Conservation (phyloP, 2,888 invertebrate genomes). For the Nephrotoma appendiculata region DNA sequence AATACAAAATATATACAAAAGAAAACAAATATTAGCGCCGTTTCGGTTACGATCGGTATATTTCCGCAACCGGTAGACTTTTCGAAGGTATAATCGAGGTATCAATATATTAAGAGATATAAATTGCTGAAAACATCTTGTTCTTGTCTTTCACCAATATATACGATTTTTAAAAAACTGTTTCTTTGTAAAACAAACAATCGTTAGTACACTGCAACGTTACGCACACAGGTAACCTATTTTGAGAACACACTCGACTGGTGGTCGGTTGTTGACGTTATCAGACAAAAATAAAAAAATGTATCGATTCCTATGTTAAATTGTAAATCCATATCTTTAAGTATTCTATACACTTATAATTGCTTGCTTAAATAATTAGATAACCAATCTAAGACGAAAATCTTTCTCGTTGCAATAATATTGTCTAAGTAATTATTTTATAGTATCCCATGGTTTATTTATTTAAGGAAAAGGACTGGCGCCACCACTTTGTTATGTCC, state of each 20-base stretch:
- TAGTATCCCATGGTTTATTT: not conserved
- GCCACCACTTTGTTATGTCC: not conserved
- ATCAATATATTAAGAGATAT: not conserved
- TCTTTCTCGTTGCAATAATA: not conserved
- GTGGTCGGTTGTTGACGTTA: not conserved
- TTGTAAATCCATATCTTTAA: not conserved
- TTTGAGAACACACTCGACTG: not conserved
- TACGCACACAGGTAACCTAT: not conserved
- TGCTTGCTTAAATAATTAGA: not conserved
- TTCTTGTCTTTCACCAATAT: slow-evolving; percentile 3
- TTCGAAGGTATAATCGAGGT: not conserved
- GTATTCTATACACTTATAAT: not conserved
- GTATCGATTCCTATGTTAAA: not conserved
- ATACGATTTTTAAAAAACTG: not conserved
- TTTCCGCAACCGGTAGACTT: not conserved
- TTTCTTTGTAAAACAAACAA: not conserved
- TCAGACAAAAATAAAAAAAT: not conserved
- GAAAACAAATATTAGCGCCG: not conserved
- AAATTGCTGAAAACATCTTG: slow-evolving; percentile 4
- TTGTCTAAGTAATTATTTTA: not conserved
- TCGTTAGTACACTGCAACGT: not conserved
- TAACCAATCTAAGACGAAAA: not conserved
- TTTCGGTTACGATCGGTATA: not conserved
- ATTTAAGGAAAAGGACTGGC: not conserved
- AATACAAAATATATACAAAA: not conserved